Evolutionary conservation across 2,797 vertebrate species (phyloP).

Genomic region (Microhierax caerulescens): DNA sequence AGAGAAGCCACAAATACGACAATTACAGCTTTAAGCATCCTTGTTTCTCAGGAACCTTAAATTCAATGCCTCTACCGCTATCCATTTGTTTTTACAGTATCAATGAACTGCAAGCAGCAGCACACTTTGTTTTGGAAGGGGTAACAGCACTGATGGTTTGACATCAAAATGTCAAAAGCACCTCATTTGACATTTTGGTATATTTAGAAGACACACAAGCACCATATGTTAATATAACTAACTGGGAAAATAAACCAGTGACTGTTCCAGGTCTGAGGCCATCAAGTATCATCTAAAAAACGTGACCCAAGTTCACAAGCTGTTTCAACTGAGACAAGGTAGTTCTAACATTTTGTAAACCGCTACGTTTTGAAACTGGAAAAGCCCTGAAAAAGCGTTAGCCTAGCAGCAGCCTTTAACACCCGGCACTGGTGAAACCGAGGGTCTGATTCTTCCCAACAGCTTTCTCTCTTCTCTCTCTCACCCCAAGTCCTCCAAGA

Average conservation of each 20-base stretch:
- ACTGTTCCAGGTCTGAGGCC: neutral
- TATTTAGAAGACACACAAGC: neutral
- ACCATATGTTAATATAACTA: neutral
- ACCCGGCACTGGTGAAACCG: neutral
- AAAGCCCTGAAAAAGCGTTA: neutral
- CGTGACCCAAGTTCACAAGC: neutral
- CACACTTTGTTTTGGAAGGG: neutral
- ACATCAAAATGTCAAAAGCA: no score
- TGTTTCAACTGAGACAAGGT: neutral
- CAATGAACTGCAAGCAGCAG: neutral
- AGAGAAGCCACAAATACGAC: neutral
- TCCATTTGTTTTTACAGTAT: neutral
- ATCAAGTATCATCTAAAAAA: neutral
- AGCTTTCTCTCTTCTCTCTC: neutral
- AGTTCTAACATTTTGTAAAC: neutral
- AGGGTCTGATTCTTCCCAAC: neutral
- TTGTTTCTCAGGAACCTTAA: neutral
- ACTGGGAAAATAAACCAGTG: neutral
- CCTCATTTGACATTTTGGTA: neutral
- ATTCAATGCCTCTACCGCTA: neutral
- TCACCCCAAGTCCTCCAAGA: neutral
- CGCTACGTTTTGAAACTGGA: neutral
- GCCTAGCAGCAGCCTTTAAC: neutral
- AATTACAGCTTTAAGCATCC: neutral
- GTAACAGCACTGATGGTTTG: neutral